Percentiles rank a stretch among this genome's conserved stretches.
Conservation (phyloP, 2,888 invertebrate species). For the Lithosia quadra region DNA sequence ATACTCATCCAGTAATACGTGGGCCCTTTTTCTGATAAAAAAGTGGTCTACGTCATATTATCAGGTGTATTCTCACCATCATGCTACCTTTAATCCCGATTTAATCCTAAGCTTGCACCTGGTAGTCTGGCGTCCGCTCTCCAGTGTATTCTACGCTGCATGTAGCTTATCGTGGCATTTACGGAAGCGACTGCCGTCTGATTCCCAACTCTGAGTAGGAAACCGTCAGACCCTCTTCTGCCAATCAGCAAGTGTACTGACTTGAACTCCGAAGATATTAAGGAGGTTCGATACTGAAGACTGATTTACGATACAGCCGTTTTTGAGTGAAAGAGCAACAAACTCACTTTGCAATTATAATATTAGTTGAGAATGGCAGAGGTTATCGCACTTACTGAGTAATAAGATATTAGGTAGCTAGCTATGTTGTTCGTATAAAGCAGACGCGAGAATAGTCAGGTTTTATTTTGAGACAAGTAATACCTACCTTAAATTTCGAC, state of each 20-base stretch:
- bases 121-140: too few relatives aligned
- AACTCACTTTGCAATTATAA: too few relatives aligned
- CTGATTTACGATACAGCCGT: background rate
- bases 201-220: background rate
- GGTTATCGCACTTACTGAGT: background rate
- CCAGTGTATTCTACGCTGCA: too few relatives aligned
- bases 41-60: too few relatives aligned
- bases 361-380: conserved; percentile 4
- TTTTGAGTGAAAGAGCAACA: background rate
- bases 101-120: too few relatives aligned
- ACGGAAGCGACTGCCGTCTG: background rate
- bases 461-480: background rate
- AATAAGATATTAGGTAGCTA: background rate
- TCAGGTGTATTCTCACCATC: too few relatives aligned
- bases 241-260: background rate
- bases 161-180: background rate
- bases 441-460: background rate
- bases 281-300: background rate
- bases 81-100: too few relatives aligned
- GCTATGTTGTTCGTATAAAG: background rate
- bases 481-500: background rate
- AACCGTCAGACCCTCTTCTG: background rate
- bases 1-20: too few relatives aligned
- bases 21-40: too few relatives aligned
- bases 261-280: background rate